A percentile compares a stretch with the other conserved stretches of the same genome.
These are phyloP conservation scores for Apomyelois bistriatella DNA, from an alignment of 2,888 invertebrate genomes.

Conservation along the genomic window DNA sequence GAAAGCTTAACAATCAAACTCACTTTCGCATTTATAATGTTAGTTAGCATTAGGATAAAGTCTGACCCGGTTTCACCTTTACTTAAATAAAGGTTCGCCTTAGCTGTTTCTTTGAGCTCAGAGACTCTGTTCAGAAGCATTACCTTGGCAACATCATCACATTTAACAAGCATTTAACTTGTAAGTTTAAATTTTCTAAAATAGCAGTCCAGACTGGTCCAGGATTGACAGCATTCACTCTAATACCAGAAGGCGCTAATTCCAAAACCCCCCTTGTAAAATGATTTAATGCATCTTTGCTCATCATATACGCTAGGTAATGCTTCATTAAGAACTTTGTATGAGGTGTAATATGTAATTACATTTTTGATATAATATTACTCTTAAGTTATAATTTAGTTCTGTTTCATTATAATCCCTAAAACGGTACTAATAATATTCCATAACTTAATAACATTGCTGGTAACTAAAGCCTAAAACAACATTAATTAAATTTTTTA, in stretches of 20 bases:
- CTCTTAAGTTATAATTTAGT: too few relatives aligned
- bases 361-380: too few relatives aligned
- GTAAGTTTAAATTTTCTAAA: conserved; percentile 16
- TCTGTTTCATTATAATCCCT: too few relatives aligned
- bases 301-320: conserved; percentile 20
- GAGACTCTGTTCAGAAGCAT: conserved; percentile 11
- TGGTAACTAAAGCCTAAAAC: too few relatives aligned
- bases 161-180: neutral
- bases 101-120: conserved; percentile 27
- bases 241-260: conserved; percentile 19
- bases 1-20: too few relatives aligned
- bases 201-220: conserved; percentile 26
- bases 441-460: too few relatives aligned
- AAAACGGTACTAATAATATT: too few relatives aligned
- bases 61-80: conserved; percentile 29
- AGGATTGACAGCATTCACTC: conserved; percentile 25
- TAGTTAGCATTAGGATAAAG: too few relatives aligned
- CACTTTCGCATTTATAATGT: too few relatives aligned
- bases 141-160: neutral
- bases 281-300: conserved; percentile 80
- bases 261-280: conserved; percentile 80
- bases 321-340: neutral
- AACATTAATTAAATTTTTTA: too few relatives aligned
- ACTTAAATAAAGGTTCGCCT: conserved; percentile 28
- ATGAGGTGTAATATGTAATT: too few relatives aligned